Evolutionary conservation across 2,888 invertebrate genomes (phyloP).

Genomic region (Sminthurides aquaticus): DNA sequence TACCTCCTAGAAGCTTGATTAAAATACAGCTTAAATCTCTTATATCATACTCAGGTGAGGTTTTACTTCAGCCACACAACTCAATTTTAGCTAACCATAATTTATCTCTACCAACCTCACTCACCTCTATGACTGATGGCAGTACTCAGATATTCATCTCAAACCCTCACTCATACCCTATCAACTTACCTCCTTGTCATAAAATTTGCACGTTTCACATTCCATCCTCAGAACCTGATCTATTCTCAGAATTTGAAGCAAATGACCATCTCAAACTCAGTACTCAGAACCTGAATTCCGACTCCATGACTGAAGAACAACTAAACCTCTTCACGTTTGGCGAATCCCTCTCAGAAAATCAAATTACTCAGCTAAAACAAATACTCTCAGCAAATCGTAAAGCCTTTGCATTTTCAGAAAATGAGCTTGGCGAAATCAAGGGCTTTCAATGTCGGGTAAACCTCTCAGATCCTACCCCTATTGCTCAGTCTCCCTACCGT

Average conservation of each 20-base stretch:
- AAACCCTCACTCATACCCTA: background rate
- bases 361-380: background rate
- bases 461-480: conserved; percentile 1
- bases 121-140: background rate
- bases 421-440: conserved; percentile 4
- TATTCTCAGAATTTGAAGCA: background rate
- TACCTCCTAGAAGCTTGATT: background rate
- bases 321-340: background rate
- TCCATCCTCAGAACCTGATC: background rate
- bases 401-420: conserved; percentile 8
- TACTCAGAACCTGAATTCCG: background rate
- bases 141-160: background rate
- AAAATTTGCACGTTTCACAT: background rate
- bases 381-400: background rate
- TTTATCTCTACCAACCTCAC: background rate
- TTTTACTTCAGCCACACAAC: background rate
- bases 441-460: background rate
- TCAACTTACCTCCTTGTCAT: background rate
- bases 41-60: background rate
- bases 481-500: background rate
- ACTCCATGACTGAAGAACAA: conserved; percentile 2
- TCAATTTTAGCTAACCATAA: background rate
- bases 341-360: background rate
- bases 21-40: background rate
- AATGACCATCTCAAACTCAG: background rate